Evolutionary conservation across 2,113 vertebrate genomes (phyloP).

Genomic region (Eira barbara): DNA sequence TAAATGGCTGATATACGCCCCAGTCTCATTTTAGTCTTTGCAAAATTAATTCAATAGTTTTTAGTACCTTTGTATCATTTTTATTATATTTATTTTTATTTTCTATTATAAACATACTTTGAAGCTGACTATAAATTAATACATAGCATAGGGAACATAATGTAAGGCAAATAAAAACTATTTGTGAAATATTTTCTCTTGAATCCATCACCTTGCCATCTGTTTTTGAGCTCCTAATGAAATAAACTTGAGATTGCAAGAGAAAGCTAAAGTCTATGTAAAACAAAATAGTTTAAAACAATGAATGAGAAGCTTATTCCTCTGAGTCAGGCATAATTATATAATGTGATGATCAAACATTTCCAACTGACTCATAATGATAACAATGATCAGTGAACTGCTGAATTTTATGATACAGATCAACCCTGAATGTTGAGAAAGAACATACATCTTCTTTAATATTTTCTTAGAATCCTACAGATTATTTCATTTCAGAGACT

Average conservation of each 20-base stretch:
- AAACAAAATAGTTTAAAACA: slow-evolving; percentile 13
- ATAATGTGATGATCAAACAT: slow-evolving; percentile 22
- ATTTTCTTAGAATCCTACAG: not conserved
- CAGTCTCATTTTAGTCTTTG: not conserved
- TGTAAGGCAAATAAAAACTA: slow-evolving; percentile 1
- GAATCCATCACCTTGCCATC: not conserved
- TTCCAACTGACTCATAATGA: slow-evolving; percentile 25
- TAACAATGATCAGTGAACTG: not conserved
- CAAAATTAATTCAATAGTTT: not conserved
- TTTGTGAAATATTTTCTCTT: slow-evolving; percentile 14
- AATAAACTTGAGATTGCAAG: slow-evolving; percentile 45
- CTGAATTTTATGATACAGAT: not conserved
- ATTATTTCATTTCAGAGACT: not conserved
- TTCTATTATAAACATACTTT: not conserved
- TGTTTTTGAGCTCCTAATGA: not conserved
- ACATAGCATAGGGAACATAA: not conserved
- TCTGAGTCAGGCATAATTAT: slow-evolving; percentile 48
- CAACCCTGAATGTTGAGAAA: not conserved
- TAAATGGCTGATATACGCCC: not conserved
- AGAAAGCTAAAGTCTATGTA: not conserved
- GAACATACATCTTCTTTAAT: not conserved
- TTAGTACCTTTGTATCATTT: not conserved
- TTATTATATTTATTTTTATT: not conserved
- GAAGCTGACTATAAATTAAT: not conserved
- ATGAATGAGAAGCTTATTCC: not conserved